Evolutionary conservation across 2,797 vertebrate species (phyloP).

Genomic region (Numenius phaeopus): DNA sequence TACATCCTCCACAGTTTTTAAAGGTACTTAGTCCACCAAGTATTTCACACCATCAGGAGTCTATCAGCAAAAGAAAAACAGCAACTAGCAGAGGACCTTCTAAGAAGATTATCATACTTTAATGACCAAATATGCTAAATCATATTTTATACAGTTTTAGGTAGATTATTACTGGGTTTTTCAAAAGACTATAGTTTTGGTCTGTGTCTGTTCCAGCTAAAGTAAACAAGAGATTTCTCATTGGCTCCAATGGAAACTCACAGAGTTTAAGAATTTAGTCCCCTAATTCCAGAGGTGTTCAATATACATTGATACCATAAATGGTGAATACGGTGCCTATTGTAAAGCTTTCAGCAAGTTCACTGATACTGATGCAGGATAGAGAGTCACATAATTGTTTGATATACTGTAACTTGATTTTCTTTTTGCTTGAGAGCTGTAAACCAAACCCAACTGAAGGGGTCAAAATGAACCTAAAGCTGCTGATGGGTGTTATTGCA

Average conservation of each 20-base stretch:
- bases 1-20: background rate
- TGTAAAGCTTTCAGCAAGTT: background rate
- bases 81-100: background rate
- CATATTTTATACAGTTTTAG: background rate
- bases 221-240: background rate
- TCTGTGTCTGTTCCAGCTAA: background rate
- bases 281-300: background rate
- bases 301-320: background rate
- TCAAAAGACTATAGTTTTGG: background rate
- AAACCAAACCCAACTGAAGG: background rate
- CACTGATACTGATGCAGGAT: background rate
- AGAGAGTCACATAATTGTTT: background rate
- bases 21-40: background rate
- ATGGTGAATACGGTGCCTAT: background rate
- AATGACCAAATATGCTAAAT: background rate
- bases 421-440: background rate
- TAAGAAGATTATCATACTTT: background rate
- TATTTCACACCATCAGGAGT: background rate
- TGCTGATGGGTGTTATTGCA: background rate
- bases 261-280: background rate
- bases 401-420: background rate
- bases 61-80: background rate
- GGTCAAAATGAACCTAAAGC: background rate
- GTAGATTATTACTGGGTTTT: background rate
- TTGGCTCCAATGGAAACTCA: background rate